Conservation (phyloP, 2,113 vertebrate genomes). For the Diadophis punctatus region DNA sequence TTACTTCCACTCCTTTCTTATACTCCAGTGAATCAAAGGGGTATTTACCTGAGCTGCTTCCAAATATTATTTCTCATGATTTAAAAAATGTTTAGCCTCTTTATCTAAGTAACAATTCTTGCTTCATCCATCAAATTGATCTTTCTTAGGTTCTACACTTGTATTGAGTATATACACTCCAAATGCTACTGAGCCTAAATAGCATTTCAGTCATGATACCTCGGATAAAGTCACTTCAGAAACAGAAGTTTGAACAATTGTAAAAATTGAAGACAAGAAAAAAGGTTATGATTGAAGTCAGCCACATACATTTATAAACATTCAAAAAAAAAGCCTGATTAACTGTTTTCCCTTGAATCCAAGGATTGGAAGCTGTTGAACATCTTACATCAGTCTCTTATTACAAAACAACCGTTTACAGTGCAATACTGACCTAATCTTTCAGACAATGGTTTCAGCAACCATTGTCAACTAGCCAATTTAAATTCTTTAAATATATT, state of each 20-base stretch:
- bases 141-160: not conserved
- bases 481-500: not conserved
- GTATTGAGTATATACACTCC: not conserved
- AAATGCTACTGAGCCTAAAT: not conserved
- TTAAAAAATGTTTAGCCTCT: not conserved
- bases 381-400: not conserved
- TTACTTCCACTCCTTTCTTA: not conserved
- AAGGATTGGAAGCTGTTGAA: not conserved
- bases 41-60: not conserved
- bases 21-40: not conserved
- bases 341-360: not conserved
- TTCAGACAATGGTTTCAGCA: not conserved
- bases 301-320: not conserved
- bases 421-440: not conserved
- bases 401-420: not conserved
- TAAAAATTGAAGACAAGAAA: not conserved
- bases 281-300: not conserved
- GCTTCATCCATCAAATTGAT: not conserved
- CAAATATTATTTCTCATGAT: not conserved
- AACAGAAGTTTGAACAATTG: not conserved
- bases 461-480: not conserved
- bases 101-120: not conserved
- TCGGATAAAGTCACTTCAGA: not conserved
- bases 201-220: not conserved
- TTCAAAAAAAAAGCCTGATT: not conserved